Conservation (phyloP, 2,113 vertebrate genomes). For the Bambusicola thoracicus region DNA sequence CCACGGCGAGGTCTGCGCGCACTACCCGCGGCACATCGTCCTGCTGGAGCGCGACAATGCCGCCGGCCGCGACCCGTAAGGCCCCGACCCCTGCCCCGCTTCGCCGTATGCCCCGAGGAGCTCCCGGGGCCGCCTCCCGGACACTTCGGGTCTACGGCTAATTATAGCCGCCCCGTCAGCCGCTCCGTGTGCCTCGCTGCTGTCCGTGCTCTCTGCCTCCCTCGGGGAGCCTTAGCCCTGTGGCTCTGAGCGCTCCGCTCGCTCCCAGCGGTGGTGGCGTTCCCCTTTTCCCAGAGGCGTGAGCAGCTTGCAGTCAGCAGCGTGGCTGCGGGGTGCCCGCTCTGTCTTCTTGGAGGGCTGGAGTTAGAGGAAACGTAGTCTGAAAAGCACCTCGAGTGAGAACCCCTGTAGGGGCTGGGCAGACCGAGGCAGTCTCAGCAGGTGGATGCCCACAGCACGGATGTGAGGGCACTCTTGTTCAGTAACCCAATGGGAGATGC, state of each 20-base stretch:
- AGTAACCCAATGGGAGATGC: rapidly evolving
- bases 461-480: rapidly evolving
- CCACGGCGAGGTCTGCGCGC: constrained; percentile 93
- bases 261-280: rapidly evolving
- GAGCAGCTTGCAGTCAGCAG: rapidly evolving
- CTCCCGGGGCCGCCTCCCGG: no score
- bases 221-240: rapidly evolving
- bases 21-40: constrained; percentile 95
- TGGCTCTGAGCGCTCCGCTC: rapidly evolving
- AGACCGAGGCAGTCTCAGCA: rapidly evolving
- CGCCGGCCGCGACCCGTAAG: constrained; percentile 87
- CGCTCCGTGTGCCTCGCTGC: no score
- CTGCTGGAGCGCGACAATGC: constrained; percentile 91
- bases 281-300: rapidly evolving
- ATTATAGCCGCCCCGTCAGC: neutral
- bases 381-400: rapidly evolving
- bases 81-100: neutral
- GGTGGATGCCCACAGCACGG: rapidly evolving
- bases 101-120: no score
- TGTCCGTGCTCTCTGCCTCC: no score
- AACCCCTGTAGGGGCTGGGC: neutral
- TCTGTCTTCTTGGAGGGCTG: neutral
- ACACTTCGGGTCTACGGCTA: neutral
- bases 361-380: neutral
- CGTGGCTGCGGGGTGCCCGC: neutral